Conservation (phyloP, 2,113 vertebrate genomes). For the Anolis carolinensis region DNA sequence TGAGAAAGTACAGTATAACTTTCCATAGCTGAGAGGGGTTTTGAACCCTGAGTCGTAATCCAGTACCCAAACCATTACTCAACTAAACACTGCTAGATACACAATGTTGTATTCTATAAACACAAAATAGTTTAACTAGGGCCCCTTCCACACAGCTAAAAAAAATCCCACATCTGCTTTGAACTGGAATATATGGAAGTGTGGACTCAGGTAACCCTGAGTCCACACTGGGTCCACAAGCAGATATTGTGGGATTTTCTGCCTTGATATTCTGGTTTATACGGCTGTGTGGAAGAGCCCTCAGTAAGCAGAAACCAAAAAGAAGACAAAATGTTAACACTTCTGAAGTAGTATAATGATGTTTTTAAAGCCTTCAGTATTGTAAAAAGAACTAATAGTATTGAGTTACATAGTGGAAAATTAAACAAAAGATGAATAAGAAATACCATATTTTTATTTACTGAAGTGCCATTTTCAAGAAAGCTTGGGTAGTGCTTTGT, state of each 20-base stretch:
- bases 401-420: not conserved
- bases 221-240: too few species aligned
- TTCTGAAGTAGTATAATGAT: not conserved
- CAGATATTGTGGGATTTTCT: too few species aligned
- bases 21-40: too few species aligned
- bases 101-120: not conserved
- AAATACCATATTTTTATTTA: not conserved
- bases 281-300: too few species aligned
- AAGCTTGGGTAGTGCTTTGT: not conserved
- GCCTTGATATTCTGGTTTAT: too few species aligned
- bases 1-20: too few species aligned
- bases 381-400: not conserved
- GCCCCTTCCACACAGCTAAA: too few species aligned
- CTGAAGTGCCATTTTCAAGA: not conserved
- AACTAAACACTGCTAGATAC: not conserved
- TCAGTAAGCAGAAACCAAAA: not conserved
- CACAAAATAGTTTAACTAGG: not conserved
- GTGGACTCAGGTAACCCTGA: too few species aligned
- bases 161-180: too few species aligned
- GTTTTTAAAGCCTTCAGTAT: not conserved
- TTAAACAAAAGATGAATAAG: not conserved
- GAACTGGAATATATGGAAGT: too few species aligned
- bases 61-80: too few species aligned
- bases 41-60: too few species aligned
- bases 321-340: not conserved